These are phyloP conservation scores for Palaemon carinicauda DNA, from an alignment of 1,140 invertebrate genomes.

Conservation along the genomic window DNA sequence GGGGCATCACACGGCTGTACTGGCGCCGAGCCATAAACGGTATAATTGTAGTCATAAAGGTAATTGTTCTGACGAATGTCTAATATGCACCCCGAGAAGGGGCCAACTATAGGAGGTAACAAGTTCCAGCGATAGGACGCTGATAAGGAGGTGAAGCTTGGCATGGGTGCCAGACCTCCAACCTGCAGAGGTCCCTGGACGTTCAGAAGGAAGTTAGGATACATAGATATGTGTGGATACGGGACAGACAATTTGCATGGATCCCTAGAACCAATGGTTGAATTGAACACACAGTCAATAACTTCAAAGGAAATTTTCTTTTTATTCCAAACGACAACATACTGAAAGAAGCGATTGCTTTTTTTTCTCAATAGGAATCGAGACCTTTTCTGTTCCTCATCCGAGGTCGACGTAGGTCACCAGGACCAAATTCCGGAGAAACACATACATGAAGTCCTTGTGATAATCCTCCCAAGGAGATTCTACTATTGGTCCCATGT, in stretches of 20 bases:
- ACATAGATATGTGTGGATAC: slow-evolving; percentile 6
- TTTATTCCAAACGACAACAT: slow-evolving; percentile 44
- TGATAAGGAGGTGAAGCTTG: slow-evolving; percentile 75
- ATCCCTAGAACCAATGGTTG: slow-evolving; percentile 5
- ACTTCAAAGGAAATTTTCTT: slow-evolving; percentile 26
- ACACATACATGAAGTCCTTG: slow-evolving; percentile 84
- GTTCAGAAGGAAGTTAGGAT: slow-evolving; percentile 72
- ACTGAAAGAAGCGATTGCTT: slow-evolving; percentile 6
- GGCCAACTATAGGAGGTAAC: slow-evolving; percentile 82
- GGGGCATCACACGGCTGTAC: slow-evolving; percentile 47
- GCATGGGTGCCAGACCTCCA: slow-evolving; percentile 86
- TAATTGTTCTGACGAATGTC: slow-evolving; percentile 71
- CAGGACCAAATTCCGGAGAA: slow-evolving; percentile 92
- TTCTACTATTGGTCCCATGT: slow-evolving; percentile 96
- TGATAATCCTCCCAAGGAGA: slow-evolving; percentile 87
- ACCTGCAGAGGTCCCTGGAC: slow-evolving; percentile 94
- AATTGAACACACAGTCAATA: slow-evolving; percentile 45
- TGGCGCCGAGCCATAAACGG: slow-evolving; percentile 40
- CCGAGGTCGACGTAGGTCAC: slow-evolving; percentile 97
- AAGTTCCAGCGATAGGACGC: slow-evolving; percentile 81
- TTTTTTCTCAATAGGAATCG: slow-evolving; percentile 79
- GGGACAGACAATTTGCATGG: slow-evolving; percentile 25
- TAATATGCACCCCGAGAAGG: slow-evolving; percentile 92
- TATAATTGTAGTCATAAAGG: slow-evolving; percentile 54
- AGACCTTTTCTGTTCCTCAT: slow-evolving; percentile 87